A percentile compares a stretch with the other conserved stretches of the same genome.
These are phyloP conservation scores for Agrotis clavis DNA, from an alignment of 2,888 invertebrate species.

Conservation along the genomic window DNA sequence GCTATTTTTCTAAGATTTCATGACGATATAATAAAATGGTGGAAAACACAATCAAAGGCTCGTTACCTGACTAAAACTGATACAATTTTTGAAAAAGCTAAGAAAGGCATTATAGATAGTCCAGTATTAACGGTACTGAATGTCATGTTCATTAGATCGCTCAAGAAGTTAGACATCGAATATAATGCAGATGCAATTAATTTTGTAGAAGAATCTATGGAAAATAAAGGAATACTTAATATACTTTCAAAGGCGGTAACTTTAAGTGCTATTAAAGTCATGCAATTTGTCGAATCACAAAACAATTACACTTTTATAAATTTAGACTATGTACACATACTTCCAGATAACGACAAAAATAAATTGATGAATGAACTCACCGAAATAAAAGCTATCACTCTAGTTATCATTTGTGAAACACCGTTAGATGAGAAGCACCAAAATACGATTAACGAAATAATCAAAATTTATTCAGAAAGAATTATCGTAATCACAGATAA, in stretches of 20 bases:
- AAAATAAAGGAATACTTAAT: conserved; percentile 57
- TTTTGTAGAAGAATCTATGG: conserved; percentile 44
- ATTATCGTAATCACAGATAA: conserved; percentile 66
- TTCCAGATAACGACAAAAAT: conserved; percentile 67
- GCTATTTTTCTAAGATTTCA: conserved; percentile 73
- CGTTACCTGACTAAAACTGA: conserved; percentile 66
- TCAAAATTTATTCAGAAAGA: conserved; percentile 57
- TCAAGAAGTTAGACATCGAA: conserved; percentile 66
- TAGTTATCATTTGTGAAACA: conserved; percentile 69
- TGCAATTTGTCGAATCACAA: conserved; percentile 57
- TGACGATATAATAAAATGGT: conserved; percentile 76
- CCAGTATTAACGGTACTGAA: conserved; percentile 70
- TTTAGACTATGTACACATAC: conserved; percentile 68
- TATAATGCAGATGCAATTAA: conserved; percentile 60
- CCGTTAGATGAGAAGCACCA: conserved; percentile 49
- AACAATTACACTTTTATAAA: conserved; percentile 67
- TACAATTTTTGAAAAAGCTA: conserved; percentile 69
- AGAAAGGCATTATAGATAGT: conserved; percentile 69
- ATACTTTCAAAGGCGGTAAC: conserved; percentile 64
- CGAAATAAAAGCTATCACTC: conserved; percentile 57
- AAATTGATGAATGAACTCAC: conserved; percentile 67
- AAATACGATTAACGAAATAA: conserved; percentile 65
- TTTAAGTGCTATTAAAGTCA: conserved; percentile 69
- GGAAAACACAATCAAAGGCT: conserved; percentile 67
- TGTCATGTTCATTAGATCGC: conserved; percentile 68